Base-by-base conservation (phyloP, 2,888 invertebrate species). In the Leptopilina myrica region DNA sequence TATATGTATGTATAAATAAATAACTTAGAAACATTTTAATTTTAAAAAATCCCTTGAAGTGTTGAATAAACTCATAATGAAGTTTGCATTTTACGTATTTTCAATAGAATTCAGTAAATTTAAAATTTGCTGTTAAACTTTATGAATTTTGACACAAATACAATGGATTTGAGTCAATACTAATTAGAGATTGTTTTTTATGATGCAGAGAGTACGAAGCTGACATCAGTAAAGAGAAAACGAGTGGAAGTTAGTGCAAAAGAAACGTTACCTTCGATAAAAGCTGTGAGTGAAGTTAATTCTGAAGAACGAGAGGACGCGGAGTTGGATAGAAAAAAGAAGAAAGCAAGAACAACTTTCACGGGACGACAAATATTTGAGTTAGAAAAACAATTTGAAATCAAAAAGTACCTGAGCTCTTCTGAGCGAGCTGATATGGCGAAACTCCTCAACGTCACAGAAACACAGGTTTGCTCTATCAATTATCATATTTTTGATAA, bases 321-420 rank as follows among this genome's bases (percentile, higher is more conserved):
- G 83, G 92, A 92, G 84, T 79, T 85, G 77, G 93, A 94, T 85
- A 92, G 93, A 83, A 95, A 95, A 88, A 95, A 95, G 91, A 97
- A 97, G 92, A 98, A 98, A 91, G 98, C 98, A 0, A 93, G 98
- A 81, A 98, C 98, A 40, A 98, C 98, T 33, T 98, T 98, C 93
- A 98, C 98, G 0, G 98, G 98, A 2, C 92, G 98, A 76, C 98
- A 98, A 93, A 98, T 98, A 91, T 98, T 98, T 93, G 98, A 98
- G 93, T 93, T 99, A 92, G 98, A 98, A 93, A 97, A 98, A 90
- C 96, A 98, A 92, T 98, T 98, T 90, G 98, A 98, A 92, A 94
- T 97, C 87, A 98, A 98, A 93, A 98, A 98, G 93, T 98, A 98
- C 92, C 94, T 98, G 83, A 98, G 98, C 85, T 98, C 98, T 40